phyloP scores from a whole-genome alignment of 30 jellyfish, hydroid and myxozoan species.

The Aurelia coerulea region DNA sequence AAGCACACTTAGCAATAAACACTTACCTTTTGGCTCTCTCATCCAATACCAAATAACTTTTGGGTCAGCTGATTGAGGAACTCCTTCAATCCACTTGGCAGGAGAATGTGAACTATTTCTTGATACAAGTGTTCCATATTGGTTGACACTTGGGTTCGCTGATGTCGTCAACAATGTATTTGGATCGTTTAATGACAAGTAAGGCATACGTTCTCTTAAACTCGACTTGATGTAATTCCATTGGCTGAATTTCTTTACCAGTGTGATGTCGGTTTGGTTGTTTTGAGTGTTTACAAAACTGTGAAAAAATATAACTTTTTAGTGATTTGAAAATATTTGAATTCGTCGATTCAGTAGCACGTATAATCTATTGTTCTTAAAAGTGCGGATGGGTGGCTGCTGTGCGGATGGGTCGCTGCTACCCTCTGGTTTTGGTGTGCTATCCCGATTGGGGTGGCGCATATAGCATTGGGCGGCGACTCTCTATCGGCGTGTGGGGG shows the following conservation, averaged over 20 bases:
- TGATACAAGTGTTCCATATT: slow-evolving; percentile 89
- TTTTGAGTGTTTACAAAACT: slow-evolving; percentile 58
- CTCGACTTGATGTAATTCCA: slow-evolving; percentile 89
- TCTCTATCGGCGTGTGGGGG: too few relatives aligned
- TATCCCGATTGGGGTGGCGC: too few relatives aligned
- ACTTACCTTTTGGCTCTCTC: slow-evolving; percentile 93
- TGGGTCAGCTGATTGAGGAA: slow-evolving; percentile 72
- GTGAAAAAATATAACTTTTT: background rate
- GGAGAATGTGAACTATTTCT: slow-evolving; percentile 78
- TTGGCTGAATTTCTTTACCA: slow-evolving; percentile 91
- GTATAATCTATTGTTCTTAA: too few relatives aligned
- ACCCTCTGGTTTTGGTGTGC: too few relatives aligned
- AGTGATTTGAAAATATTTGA: background rate
- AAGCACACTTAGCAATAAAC: too few relatives aligned
- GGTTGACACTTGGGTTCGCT: slow-evolving; percentile 73
- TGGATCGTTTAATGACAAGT: slow-evolving; percentile 68
- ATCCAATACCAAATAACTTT: slow-evolving; percentile 95
- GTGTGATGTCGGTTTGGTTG: slow-evolving; percentile 89
- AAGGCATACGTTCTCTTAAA: slow-evolving; percentile 95
- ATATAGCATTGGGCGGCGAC: too few relatives aligned
- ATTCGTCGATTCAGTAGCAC: background rate
- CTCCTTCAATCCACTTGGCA: slow-evolving; percentile 91
- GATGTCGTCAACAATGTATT: slow-evolving; percentile 90
- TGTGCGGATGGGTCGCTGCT: too few relatives aligned
- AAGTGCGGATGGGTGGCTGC: too few relatives aligned